Conservation (phyloP, 1,140 invertebrate species). For the Heliconius nattereri region DNA sequence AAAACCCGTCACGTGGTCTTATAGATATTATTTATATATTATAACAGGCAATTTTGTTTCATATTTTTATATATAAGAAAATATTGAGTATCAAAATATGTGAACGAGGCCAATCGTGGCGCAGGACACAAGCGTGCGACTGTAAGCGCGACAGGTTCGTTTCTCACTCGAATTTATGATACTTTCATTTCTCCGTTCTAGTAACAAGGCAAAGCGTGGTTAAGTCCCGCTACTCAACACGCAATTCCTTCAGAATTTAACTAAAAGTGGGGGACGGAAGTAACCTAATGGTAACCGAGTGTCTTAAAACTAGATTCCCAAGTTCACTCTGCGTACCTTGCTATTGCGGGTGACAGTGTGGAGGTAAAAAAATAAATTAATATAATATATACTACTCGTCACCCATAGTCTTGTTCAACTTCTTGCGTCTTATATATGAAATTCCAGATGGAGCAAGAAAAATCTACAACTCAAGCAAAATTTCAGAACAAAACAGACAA, state of each 20-base stretch:
- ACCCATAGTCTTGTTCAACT: no score
- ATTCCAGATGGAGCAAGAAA: background rate
- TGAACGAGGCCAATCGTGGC: no score
- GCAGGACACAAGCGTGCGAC: no score
- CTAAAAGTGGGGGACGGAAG: background rate
- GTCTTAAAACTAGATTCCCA: background rate
- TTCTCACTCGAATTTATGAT: no score
- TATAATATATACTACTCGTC: no score
- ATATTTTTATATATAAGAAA: background rate
- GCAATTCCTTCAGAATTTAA: background rate
- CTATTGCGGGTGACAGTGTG: background rate
- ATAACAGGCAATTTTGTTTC: background rate
- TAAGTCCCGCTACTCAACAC: no score
- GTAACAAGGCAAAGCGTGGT: no score
- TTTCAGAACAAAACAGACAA: background rate
- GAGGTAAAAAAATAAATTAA: no score
- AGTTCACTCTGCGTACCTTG: background rate
- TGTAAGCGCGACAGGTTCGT: no score
- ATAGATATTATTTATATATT: constrained; percentile 1
- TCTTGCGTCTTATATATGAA: no score
- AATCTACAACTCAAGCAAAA: no score
- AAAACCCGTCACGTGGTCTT: constrained; percentile 2
- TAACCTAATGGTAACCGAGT: background rate
- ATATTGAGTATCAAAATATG: background rate
- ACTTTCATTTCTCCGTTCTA: no score